Evolutionary conservation across 2,113 vertebrate genomes (phyloP).

Genomic region (Pterocles gutturalis): DNA sequence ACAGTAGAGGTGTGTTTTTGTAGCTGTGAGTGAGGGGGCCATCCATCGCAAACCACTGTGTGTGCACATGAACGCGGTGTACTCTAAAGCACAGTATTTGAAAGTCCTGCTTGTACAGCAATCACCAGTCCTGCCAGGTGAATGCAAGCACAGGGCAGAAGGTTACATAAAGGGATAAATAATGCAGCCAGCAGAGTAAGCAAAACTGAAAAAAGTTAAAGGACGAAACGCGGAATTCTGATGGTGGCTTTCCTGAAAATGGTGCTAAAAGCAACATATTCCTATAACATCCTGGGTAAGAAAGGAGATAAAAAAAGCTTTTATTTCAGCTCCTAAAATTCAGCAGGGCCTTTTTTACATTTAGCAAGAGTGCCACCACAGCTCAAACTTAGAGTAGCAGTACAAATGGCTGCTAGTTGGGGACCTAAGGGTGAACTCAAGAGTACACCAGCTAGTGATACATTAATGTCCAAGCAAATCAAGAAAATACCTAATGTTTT

Average conservation of each 20-base stretch:
- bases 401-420: neutral
- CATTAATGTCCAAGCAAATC: neutral
- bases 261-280: neutral
- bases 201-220: neutral
- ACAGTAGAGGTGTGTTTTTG: neutral
- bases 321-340: neutral
- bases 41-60: neutral
- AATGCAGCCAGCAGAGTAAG: neutral
- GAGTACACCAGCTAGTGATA: neutral
- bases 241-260: neutral
- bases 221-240: neutral
- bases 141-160: neutral
- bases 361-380: neutral
- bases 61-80: fast-evolving
- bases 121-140: neutral
- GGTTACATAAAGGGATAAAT: neutral
- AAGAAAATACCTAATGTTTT: neutral
- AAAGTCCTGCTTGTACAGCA: neutral
- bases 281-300: neutral
- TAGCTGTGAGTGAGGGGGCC: neutral
- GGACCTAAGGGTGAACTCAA: neutral
- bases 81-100: neutral
- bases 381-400: neutral
- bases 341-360: neutral
- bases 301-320: neutral